Conservation (phyloP, 2,888 invertebrate genomes). For the Orthosia gothica region DNA sequence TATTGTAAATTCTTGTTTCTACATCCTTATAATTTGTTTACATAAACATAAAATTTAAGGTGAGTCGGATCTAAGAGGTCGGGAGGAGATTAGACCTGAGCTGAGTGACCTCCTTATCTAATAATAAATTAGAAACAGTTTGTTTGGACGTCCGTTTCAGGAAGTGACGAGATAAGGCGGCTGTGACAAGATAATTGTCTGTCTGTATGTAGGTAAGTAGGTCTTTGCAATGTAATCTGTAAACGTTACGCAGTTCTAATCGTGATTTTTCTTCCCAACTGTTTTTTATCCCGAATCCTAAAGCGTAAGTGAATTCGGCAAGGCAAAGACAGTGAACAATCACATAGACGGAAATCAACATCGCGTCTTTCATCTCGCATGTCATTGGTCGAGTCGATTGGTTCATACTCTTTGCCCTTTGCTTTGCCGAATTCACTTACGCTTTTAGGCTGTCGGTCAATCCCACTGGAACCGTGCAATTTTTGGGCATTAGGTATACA, state of each 20-base stretch:
- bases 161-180: conserved; percentile 45
- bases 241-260: background rate
- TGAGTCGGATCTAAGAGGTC: conserved; percentile 1
- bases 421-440: no score
- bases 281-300: no score
- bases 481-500: no score
- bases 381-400: no score
- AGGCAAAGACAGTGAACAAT: no score
- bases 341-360: no score
- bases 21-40: conserved; percentile 26
- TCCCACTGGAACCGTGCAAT: no score
- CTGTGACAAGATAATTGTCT: conserved; percentile 19
- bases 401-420: no score
- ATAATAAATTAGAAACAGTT: conserved; percentile 13
- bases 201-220: conserved; percentile 14
- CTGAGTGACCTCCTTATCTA: conserved; percentile 32
- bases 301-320: no score
- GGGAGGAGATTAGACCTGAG: conserved; percentile 21
- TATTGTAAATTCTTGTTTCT: conserved; percentile 33
- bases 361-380: no score
- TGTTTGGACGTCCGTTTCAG: conserved; percentile 27
- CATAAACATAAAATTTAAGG: conserved; percentile 18
- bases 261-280: no score
- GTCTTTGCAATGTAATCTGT: conserved; percentile 16
- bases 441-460: no score